A percentile compares a stretch with the other conserved stretches of the same genome.
These are phyloP conservation scores for Chrosomus eos DNA, from an alignment of 2,797 vertebrate genomes.

Conservation along the genomic window DNA sequence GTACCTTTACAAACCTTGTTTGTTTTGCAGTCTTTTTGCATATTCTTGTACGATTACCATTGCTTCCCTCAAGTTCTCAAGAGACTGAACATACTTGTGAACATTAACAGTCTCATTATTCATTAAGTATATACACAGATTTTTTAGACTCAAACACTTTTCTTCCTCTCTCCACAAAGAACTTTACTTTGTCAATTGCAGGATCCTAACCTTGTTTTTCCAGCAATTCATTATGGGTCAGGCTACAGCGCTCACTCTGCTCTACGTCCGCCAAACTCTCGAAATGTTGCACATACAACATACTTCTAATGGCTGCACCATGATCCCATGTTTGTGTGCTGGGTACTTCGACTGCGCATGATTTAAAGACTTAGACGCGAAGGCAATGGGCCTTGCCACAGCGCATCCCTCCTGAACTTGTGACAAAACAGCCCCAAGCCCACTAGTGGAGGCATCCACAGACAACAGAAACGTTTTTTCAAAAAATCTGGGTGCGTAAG, in stretches of 20 bases:
- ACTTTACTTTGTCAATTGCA: not conserved
- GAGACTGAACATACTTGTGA: too few relatives aligned
- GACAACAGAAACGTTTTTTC: not conserved
- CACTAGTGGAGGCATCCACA: not conserved
- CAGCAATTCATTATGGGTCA: not conserved
- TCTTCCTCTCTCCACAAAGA: not conserved
- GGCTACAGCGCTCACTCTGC: not conserved
- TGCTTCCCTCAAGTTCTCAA: too few relatives aligned
- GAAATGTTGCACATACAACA: too few relatives aligned
- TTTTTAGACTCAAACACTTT: too few relatives aligned
- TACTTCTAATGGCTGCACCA: too few relatives aligned
- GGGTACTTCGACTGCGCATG: not conserved
- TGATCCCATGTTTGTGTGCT: not conserved
- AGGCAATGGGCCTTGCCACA: not conserved
- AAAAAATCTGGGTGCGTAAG: not conserved
- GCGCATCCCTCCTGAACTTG: not conserved
- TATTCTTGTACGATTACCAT: too few relatives aligned
- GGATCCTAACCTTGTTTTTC: not conserved
- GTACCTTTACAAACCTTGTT: too few relatives aligned
- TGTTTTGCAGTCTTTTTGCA: too few relatives aligned
- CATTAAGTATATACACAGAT: too few relatives aligned
- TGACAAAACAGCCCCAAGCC: not conserved
- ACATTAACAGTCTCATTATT: too few relatives aligned
- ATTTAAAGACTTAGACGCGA: not conserved
- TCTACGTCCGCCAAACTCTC: not conserved